phyloP scores from a whole-genome alignment of 2,888 invertebrate species.

The Euzetes globulus region DNA sequence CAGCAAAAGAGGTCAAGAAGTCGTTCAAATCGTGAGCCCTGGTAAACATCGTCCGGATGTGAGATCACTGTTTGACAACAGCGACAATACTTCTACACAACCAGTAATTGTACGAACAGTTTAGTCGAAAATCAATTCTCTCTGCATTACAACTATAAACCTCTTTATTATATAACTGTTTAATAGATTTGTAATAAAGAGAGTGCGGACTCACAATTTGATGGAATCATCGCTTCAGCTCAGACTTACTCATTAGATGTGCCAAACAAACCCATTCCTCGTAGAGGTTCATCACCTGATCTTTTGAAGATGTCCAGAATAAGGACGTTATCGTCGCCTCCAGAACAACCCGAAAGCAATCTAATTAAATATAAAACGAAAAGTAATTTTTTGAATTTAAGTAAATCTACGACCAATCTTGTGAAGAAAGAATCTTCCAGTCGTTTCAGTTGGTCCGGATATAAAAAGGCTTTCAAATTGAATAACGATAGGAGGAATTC shows the following conservation, averaged over 20 bases:
- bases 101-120: background rate
- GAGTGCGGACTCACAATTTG: background rate
- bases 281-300: constrained; percentile 9
- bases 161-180: constrained; percentile 1
- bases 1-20: constrained; percentile 6
- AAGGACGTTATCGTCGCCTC: background rate
- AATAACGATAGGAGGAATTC: background rate
- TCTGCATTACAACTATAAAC: background rate
- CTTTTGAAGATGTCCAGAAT: background rate
- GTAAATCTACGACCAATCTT: background rate
- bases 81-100: constrained; percentile 1
- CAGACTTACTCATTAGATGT: background rate
- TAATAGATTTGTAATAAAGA: background rate
- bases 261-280: background rate
- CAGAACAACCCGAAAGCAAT: background rate
- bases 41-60: constrained; percentile 20
- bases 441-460: constrained; percentile 6
- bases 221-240: background rate
- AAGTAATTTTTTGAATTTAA: background rate
- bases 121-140: background rate
- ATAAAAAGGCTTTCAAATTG: constrained; percentile 5
- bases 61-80: constrained; percentile 2
- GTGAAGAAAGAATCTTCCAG: constrained; percentile 3
- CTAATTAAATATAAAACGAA: constrained; percentile 2
- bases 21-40: background rate